These are phyloP conservation scores for Microplitis demolitor DNA, from an alignment of 1,140 invertebrate species.

Conservation along the genomic window DNA sequence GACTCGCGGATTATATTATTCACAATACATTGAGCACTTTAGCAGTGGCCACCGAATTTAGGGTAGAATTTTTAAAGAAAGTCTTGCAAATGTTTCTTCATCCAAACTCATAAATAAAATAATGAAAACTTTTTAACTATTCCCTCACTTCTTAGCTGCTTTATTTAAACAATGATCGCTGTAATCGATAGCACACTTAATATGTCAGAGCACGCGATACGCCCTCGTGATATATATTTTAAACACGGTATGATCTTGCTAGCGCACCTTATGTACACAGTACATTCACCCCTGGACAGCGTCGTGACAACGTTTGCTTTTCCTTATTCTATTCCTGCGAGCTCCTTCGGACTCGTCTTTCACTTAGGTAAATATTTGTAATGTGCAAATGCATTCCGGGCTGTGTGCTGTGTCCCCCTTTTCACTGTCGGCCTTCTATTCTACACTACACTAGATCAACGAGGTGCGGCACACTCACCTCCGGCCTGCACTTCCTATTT, in stretches of 20 bases:
- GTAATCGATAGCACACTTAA: background rate
- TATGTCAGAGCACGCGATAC: background rate
- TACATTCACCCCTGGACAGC: background rate
- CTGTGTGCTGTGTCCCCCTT: slow-evolving; percentile 11
- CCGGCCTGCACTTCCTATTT: slow-evolving; percentile 32
- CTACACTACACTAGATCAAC: slow-evolving; percentile 9
- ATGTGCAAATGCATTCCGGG: slow-evolving; percentile 32
- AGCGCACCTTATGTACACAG: slow-evolving; percentile 1
- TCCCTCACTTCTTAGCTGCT: background rate
- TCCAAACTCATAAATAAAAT: background rate
- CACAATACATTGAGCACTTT: slow-evolving; percentile 57
- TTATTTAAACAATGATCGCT: background rate
- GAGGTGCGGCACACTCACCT: slow-evolving; percentile 13
- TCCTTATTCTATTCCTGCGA: background rate
- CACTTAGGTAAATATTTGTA: slow-evolving; percentile 33
- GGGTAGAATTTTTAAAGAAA: slow-evolving; percentile 12
- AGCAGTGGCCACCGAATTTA: slow-evolving; percentile 38
- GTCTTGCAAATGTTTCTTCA: background rate
- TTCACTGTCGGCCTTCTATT: background rate
- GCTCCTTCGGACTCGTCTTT: slow-evolving; percentile 2
- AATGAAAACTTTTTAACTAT: background rate
- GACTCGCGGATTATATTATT: slow-evolving; percentile 56
- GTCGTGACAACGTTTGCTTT: slow-evolving; percentile 11
- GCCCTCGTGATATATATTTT: background rate
- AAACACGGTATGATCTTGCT: background rate